A percentile compares a stretch with the other conserved stretches of the same genome.
phyloP scores from a whole-genome alignment of 1,140 invertebrate species.

The Mizuhopecten yessoensis region DNA sequence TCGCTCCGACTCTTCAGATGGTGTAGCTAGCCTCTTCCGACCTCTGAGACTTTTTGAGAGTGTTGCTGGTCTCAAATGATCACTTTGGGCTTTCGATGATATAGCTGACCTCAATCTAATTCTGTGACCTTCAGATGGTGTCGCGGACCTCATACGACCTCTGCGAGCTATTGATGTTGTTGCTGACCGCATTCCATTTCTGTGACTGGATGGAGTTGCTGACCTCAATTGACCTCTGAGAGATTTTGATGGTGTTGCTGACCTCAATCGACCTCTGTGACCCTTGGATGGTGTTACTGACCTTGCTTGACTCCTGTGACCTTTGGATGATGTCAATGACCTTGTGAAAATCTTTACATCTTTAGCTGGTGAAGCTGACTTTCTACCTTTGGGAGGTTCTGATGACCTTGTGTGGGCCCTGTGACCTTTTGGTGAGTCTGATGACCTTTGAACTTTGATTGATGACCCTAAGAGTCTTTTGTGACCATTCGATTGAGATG shows the following conservation, averaged over 20 bases:
- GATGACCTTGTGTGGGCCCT: not conserved
- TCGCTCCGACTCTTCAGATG: not conserved
- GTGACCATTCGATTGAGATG: not conserved
- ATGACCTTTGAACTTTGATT: not conserved
- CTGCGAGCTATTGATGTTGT: not conserved
- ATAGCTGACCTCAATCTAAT: not conserved
- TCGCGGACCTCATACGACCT: not conserved
- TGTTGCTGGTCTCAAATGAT: not conserved
- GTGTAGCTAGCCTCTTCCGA: no score
- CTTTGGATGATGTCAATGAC: not conserved
- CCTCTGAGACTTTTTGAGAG: not conserved
- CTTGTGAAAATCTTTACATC: not conserved
- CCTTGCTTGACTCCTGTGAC: not conserved
- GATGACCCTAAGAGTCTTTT: not conserved
- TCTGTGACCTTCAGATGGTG: not conserved
- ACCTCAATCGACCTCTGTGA: not conserved
- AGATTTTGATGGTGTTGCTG: not conserved
- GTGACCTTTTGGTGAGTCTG: not conserved
- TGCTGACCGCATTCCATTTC: not conserved
- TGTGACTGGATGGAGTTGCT: not conserved
- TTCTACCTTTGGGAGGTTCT: not conserved
- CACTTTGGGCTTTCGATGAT: not conserved
- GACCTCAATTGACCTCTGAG: conserved; percentile 13
- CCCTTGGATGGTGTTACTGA: not conserved
- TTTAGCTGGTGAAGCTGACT: not conserved